These are phyloP conservation scores for Drosophila prolongata DNA, from an alignment of 2,888 invertebrate genomes.

Conservation along the genomic window DNA sequence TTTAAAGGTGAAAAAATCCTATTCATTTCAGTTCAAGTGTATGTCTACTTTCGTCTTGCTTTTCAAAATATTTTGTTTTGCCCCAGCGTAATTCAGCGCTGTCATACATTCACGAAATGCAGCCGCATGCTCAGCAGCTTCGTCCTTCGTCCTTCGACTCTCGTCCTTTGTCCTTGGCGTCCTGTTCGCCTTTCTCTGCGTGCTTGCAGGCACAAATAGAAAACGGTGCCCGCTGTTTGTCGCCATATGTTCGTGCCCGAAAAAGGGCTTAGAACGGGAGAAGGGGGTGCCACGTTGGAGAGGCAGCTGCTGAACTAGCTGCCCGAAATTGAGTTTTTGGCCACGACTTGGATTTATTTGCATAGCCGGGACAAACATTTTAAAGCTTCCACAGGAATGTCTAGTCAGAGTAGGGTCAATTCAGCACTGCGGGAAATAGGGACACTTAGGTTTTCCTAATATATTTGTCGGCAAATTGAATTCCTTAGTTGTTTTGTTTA, in stretches of 20 bases:
- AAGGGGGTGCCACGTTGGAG: conserved; percentile 41
- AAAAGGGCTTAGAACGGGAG: neutral
- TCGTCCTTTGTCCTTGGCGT: conserved; percentile 28
- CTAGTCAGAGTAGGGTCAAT: conserved; percentile 7
- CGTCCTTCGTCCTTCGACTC: conserved; percentile 32
- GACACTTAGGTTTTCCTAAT: neutral
- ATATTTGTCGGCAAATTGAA: neutral
- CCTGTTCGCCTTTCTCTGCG: conserved; percentile 27
- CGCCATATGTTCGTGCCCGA: conserved; percentile 31
- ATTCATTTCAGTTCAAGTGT: conserved; percentile 12
- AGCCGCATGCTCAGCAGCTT: conserved; percentile 63
- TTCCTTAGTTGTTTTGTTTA: too few relatives aligned
- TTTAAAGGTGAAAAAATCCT: too few relatives aligned
- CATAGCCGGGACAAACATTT: conserved; percentile 48
- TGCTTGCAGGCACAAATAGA: conserved; percentile 60
- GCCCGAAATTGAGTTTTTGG: conserved; percentile 70
- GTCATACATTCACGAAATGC: conserved; percentile 50
- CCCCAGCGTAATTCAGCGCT: conserved; percentile 18
- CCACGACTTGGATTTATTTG: conserved; percentile 69
- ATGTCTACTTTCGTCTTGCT: conserved; percentile 7
- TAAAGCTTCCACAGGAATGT: conserved; percentile 41
- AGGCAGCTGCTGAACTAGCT: conserved; percentile 44
- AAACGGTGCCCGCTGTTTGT: conserved; percentile 51
- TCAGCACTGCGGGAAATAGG: conserved; percentile 4
- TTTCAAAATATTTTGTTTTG: conserved; percentile 12